Evolutionary conservation across 2,113 vertebrate species (phyloP), one percentile per base, ranked within the genome.

Genomic region (Amphiprion percula): DNA sequence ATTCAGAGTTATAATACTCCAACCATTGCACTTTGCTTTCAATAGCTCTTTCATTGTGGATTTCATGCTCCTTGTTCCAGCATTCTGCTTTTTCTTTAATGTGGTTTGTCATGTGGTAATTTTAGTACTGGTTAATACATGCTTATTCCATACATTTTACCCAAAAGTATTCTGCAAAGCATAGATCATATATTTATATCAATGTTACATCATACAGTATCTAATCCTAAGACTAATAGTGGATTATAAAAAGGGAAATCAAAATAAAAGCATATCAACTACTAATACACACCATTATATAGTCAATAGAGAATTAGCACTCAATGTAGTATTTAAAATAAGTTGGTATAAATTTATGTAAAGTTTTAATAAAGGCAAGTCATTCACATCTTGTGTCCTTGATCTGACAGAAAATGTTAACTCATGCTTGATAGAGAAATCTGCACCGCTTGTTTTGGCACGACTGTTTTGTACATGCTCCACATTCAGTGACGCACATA

Each of bases 191-290:
- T 61, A 68, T 80, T 65, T 63, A 82, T 77, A 70, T 80, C 46
- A 76, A 69, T 69, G 60, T 72, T 82, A 54, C 68, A 76, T 59
- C 74, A 65, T 68, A 65, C 52, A 55, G 47, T 63, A 52, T 88
- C 56, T 82, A 87, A 74, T 70, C 58, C 41, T 64, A 62, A 58
- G 56, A 58, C 63, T 81, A 67, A 79, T 83, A 68, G 86, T 75
- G 87, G 82, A 88, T 90, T 88, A 84, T 91, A 82, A 94, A 94
- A 94, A 92, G 91, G 93, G 88, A 93, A 91, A 75, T 84, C 24
- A 81, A 78, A 82, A 67, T 69, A 64, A 79, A 82, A 60, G 66
- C 70, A 77, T 79, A 83, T 80, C 90, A 73, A 74, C 65, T 76
- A 84, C 82, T 91, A 91, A 92, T 92, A 82, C 82, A 87, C 66